Percentiles rank a stretch among this genome's conserved stretches.
Conservation (phyloP, 2,113 vertebrate species). For the Panthera leo region DNA sequence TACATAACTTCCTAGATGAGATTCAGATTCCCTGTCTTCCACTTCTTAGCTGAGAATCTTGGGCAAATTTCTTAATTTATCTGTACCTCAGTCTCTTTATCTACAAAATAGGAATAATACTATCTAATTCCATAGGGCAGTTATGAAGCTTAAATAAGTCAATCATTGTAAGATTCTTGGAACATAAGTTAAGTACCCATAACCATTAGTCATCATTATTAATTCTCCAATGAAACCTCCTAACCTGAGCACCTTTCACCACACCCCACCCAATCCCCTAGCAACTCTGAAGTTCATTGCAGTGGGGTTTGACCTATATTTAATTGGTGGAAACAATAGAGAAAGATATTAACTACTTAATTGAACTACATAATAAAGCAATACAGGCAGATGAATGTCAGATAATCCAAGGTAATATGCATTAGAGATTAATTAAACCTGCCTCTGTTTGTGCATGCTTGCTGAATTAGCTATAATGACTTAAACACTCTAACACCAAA, state of each 20-base stretch:
- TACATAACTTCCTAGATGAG: neutral
- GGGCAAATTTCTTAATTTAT: neutral
- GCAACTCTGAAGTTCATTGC: neutral
- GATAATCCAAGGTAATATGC: neutral
- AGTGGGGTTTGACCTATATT: neutral
- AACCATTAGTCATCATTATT: neutral
- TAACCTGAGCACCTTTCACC: neutral
- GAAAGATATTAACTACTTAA: conserved; percentile 21
- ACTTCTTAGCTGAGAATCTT: neutral
- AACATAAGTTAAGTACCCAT: neutral
- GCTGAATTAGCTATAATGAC: conserved; percentile 39
- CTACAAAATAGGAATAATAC: neutral
- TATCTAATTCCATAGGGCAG: neutral
- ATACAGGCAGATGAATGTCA: conserved; percentile 49
- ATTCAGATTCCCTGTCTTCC: neutral
- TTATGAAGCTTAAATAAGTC: neutral
- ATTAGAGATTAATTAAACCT: conserved; percentile 42
- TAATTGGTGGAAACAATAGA: conserved; percentile 16
- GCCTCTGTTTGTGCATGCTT: neutral
- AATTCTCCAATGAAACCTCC: neutral
- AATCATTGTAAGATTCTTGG: neutral
- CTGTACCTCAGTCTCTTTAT: neutral
- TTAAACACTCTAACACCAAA: conserved; percentile 45
- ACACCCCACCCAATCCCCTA: neutral
- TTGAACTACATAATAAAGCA: conserved; percentile 42